Base-by-base conservation (phyloP, 2,113 vertebrate genomes). In the Galemys pyrenaicus region DNA sequence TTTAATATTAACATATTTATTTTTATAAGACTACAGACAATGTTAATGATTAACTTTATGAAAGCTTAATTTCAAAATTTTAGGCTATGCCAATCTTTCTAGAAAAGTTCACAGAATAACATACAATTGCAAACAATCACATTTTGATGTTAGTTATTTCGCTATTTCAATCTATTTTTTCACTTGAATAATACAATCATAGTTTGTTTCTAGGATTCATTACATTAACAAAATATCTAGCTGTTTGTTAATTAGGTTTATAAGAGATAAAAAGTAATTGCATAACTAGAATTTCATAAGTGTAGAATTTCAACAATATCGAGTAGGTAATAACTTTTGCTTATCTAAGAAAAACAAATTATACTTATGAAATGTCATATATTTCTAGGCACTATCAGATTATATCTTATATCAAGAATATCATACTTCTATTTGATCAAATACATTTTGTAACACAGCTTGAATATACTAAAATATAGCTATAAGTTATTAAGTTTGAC, bases 191-290 rank as follows among this genome's bases (percentile, higher is more conserved):
- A 78, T n/a, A 78, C 30, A 87, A 41, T 10, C 1, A 86, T 26
- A 91, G 19, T 11, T 94, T 89, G 6, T 68, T 92, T 78, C 37
- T 65, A 9, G 2, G 88, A 91, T 96, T 49, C 88, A 89, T 81
- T 92, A 71, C 9, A 79, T 49, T 81, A 92, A 74, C 49, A 90
- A 46, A 92, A 78, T 91, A 58, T 92, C 94, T 78, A 73, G 3
- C 41, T 92, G 9, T 54, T 82, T 1, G 19, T 68, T 94, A 95
- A 91, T 92, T 90, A 96, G 4, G 3, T 94, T 84, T 84, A 6
- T 32, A 95, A 92, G 41, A 92, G 49, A 92, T 73, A 16, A 82
- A 96, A 88, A 87, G 32, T 15, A 93, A 58, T 89, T 95, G 79
- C 9, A 20, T 73, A 92, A 65, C 60, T 78, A 26, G 24, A 84